A percentile compares a stretch with the other conserved stretches of the same genome.
These are phyloP conservation scores for Leucophenga varia DNA, from an alignment of 1,140 invertebrate species.

Conservation along the genomic window DNA sequence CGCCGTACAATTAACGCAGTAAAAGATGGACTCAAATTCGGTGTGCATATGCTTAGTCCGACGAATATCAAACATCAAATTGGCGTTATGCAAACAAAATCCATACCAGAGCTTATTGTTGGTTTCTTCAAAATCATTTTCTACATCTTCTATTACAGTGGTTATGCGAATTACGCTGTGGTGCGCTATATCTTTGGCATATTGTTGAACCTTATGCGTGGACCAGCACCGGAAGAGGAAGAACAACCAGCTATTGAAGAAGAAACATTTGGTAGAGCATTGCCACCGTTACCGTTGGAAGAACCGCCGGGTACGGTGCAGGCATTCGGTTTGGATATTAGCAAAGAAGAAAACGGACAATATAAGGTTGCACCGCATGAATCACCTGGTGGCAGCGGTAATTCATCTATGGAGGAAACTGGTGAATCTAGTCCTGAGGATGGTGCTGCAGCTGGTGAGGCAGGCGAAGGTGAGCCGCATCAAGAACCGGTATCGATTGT, in stretches of 20 bases:
- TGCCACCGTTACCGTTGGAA: constrained; percentile 69
- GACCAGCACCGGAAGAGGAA: constrained; percentile 71
- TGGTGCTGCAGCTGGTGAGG: constrained; percentile 60
- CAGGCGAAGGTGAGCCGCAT: constrained; percentile 57
- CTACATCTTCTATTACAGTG: constrained; percentile 83
- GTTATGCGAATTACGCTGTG: constrained; percentile 74
- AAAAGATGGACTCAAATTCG: constrained; percentile 75
- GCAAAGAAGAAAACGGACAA: constrained; percentile 78
- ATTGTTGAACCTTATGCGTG: constrained; percentile 81
- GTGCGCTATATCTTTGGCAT: constrained; percentile 76
- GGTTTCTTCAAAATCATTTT: constrained; percentile 90
- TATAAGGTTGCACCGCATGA: constrained; percentile 74
- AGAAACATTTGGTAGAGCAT: constrained; percentile 62
- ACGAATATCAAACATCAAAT: constrained; percentile 88
- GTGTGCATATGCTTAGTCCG: constrained; percentile 84
- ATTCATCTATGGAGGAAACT: constrained; percentile 66
- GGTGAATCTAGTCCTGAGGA: constrained; percentile 64
- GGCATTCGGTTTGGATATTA: constrained; percentile 76
- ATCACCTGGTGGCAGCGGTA: constrained; percentile 64
- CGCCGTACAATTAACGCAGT: constrained; percentile 75
- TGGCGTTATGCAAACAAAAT: constrained; percentile 85
- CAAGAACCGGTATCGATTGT: constrained; percentile 63
- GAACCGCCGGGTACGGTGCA: constrained; percentile 62
- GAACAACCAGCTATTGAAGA: constrained; percentile 67
- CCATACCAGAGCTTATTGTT: constrained; percentile 78